Percentiles rank a stretch among this genome's conserved stretches.
phyloP scores from a whole-genome alignment of 1,140 invertebrate species.

The Sipha flava region DNA sequence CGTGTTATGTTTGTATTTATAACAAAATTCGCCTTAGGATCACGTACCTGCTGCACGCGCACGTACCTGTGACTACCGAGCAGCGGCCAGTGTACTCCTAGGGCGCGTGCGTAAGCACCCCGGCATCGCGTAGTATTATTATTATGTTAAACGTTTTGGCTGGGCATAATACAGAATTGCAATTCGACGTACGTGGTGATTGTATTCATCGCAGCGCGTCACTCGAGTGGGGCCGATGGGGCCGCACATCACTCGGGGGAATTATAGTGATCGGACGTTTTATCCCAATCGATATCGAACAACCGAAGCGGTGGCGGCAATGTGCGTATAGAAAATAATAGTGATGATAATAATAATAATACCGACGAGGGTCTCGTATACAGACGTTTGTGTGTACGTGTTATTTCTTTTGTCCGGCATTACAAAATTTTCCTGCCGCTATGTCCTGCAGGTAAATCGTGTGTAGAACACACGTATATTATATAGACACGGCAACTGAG shows the following conservation, averaged over 20 bases:
- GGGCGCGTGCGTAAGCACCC: no score
- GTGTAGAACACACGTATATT: not conserved
- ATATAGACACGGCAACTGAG: not conserved
- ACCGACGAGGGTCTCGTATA: not conserved
- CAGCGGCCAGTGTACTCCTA: no score
- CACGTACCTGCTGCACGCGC: no score
- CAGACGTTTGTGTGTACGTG: not conserved
- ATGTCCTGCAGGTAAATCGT: conserved; percentile 27
- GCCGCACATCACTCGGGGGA: not conserved
- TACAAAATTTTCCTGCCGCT: conserved; percentile 19
- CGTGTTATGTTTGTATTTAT: no score
- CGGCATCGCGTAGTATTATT: no score
- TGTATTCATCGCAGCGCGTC: not conserved
- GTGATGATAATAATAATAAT: not conserved
- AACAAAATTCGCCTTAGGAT: no score
- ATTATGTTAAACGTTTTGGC: not conserved
- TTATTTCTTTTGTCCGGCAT: conserved; percentile 24
- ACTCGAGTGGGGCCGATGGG: not conserved
- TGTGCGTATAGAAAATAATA: not conserved
- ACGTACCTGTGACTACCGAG: no score
- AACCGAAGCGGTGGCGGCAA: not conserved
- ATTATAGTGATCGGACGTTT: conserved; percentile 11
- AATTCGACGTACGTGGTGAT: not conserved
- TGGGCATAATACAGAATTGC: not conserved
- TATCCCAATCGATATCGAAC: conserved; percentile 16